These are phyloP conservation scores for Dynastes grantii DNA, from an alignment of 2,888 invertebrate genomes.

Conservation along the genomic window DNA sequence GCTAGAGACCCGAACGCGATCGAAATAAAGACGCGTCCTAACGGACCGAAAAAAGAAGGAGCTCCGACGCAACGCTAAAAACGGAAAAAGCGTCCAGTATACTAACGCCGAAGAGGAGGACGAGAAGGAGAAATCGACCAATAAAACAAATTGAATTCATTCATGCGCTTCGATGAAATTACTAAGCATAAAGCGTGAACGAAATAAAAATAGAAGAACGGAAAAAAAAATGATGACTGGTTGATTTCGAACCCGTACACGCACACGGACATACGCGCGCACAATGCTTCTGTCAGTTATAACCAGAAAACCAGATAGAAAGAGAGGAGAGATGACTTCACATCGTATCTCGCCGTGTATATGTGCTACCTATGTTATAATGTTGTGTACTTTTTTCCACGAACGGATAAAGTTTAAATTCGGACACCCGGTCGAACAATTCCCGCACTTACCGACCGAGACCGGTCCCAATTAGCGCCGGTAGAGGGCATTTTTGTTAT, in stretches of 20 bases:
- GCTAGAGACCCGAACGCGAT: conserved; percentile 6
- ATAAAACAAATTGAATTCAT: conserved; percentile 51
- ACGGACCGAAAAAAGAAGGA: conserved; percentile 15
- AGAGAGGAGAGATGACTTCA: not conserved
- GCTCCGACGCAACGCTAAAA: too few relatives aligned
- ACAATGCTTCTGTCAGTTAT: conserved; percentile 62
- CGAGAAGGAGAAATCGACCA: conserved; percentile 47
- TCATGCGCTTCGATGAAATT: conserved; percentile 52
- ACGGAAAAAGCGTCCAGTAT: conserved; percentile 5
- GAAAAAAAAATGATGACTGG: conserved; percentile 61
- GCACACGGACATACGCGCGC: conserved; percentile 44
- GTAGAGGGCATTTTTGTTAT: conserved; percentile 63
- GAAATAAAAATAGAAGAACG: conserved; percentile 48
- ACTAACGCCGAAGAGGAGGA: conserved; percentile 10
- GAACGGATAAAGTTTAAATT: conserved; percentile 57
- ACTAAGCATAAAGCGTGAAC: conserved; percentile 52
- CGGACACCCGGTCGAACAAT: conserved; percentile 59
- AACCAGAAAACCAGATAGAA: conserved; percentile 47
- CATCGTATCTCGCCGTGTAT: not conserved
- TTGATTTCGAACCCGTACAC: conserved; percentile 57
- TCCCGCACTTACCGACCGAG: conserved; percentile 63
- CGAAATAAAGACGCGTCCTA: conserved; percentile 21
- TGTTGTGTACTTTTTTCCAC: too few relatives aligned
- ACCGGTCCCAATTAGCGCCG: conserved; percentile 67
- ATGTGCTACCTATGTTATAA: too few relatives aligned